Evolutionary conservation across 2,888 invertebrate genomes (phyloP).

Genomic region (Perizoma flavofasciatum): DNA sequence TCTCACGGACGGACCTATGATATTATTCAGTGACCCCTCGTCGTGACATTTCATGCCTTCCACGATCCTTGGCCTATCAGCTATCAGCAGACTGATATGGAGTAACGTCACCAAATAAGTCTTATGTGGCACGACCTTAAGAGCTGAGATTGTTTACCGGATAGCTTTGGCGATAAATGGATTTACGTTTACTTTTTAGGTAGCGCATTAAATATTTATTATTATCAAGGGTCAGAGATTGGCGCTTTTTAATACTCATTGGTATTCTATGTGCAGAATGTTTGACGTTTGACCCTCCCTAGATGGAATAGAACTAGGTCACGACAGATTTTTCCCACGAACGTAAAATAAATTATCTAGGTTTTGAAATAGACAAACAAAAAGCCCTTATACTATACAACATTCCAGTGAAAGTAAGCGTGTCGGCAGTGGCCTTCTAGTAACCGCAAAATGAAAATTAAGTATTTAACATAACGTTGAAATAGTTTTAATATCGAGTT

Average conservation of each 20-base stretch:
- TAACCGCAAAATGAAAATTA: conserved; percentile 48
- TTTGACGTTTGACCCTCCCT: conserved; percentile 27
- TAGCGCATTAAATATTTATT: conserved; percentile 8
- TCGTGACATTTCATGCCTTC: conserved; percentile 54
- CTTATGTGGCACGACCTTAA: conserved; percentile 23
- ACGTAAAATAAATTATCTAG: conserved; percentile 16
- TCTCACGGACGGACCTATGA: conserved; percentile 65
- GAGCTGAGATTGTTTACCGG: conserved; percentile 24
- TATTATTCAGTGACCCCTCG: conserved; percentile 64
- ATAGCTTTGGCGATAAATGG: conserved; percentile 21
- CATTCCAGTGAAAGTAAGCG: conserved; percentile 48
- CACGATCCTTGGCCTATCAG: conserved; percentile 51
- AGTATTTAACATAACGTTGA: conserved; percentile 48
- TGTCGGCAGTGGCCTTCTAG: conserved; percentile 42
- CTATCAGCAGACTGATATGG: conserved; percentile 41
- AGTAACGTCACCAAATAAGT: conserved; percentile 41
- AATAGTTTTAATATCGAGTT: conserved; percentile 45
- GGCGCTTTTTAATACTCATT: conserved; percentile 16
- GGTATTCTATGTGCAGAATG: conserved; percentile 27
- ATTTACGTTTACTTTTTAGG: conserved; percentile 16
- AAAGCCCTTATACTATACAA: conserved; percentile 10
- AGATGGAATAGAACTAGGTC: conserved; percentile 21
- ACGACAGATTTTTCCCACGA: conserved; percentile 36
- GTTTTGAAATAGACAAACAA: conserved; percentile 12
- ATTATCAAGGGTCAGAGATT: conserved; percentile 12